Evolutionary conservation across 2,797 vertebrate species (phyloP), one percentile per base, ranked within the genome.

Genomic region (Notamacropus eugenii): DNA sequence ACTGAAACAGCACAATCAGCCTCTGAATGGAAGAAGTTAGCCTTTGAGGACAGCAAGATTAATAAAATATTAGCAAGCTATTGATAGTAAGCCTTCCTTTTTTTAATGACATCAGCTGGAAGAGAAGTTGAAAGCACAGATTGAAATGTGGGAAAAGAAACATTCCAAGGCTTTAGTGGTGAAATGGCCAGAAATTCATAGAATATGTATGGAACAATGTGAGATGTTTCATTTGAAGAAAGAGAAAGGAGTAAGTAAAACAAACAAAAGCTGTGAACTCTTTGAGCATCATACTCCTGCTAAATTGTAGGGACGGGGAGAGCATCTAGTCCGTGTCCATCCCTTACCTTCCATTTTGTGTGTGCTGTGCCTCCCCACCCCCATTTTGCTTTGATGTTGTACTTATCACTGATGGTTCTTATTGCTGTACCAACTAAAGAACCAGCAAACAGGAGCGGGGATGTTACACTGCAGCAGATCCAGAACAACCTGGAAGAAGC

Each of bases 171-270:
- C 98, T 4, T 99, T 99, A 97, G 98, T 99, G 56, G 99, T 99
- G 1, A 99, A 99, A 99, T 1, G 99, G 99, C 3, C 99, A 99
- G 98, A 99, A 98, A 97, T 99, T 99, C 93, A 98, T 99, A 98
- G 98, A 99, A 93, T 99, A 99, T 0, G 99, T 99, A 95, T 97
- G 0, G 99, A 99, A 58, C 99, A 99, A 97, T 99, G 99, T 99
- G 99, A 99, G 96, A 91, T 98, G 8, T 98, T 99, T 93, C 99
- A 92, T 0, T 9, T 99, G 11, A 99, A 99, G 97, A 99, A 99
- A 11, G 99, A 99, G 93, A 98, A 94, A 93, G 99, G 99, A 98
- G 99, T 99, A 96, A 98, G 98, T 74, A 52, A 82, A 50, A 82
- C 27, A 27, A 16, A 19, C 5, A 52, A n/a, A 34, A 19, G 8